Conservation (phyloP, 2,797 vertebrate genomes). For the Sparidentex hasta region DNA sequence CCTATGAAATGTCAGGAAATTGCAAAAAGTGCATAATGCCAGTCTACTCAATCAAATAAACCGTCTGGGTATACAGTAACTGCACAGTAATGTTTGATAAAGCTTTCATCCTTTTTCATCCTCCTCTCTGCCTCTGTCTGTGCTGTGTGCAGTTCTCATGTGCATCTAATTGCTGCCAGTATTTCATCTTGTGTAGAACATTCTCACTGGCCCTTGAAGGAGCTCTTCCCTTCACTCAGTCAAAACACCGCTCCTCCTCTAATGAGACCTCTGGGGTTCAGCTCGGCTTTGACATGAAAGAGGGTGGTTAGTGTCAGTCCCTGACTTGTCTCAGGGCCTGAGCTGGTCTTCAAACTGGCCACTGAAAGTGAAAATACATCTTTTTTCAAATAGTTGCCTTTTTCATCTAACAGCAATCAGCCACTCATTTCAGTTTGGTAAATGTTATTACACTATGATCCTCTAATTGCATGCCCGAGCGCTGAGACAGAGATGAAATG, state of each 20-base stretch:
- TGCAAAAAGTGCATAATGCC: background rate
- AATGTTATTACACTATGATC: constrained; percentile 37
- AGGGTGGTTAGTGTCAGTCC: constrained; percentile 52
- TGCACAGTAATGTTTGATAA: constrained; percentile 18
- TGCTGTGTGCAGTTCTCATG: constrained; percentile 50
- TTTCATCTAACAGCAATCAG: constrained; percentile 37
- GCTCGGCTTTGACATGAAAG: constrained; percentile 65
- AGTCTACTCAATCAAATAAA: background rate
- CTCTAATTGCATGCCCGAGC: constrained; percentile 62
- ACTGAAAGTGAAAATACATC: constrained; percentile 30
- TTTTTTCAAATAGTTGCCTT: constrained; percentile 1
- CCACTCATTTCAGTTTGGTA: constrained; percentile 41
- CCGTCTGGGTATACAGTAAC: constrained; percentile 4
- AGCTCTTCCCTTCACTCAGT: constrained; percentile 61
- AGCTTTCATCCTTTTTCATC: constrained; percentile 24
- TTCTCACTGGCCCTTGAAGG: constrained; percentile 77
- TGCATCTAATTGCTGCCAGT: constrained; percentile 74
- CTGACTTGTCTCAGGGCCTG: constrained; percentile 45
- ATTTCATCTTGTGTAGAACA: constrained; percentile 59
- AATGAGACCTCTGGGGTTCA: constrained; percentile 82
- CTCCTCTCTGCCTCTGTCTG: constrained; percentile 3
- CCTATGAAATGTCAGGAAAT: too few relatives aligned
- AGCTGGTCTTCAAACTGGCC: constrained; percentile 29
- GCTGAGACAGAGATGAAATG: constrained; percentile 54
- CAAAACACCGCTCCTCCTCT: constrained; percentile 71